A percentile compares a stretch with the other conserved stretches of the same genome.
phyloP scores from a whole-genome alignment of 1,140 invertebrate genomes.

The Protaetia brevitarsis region DNA sequence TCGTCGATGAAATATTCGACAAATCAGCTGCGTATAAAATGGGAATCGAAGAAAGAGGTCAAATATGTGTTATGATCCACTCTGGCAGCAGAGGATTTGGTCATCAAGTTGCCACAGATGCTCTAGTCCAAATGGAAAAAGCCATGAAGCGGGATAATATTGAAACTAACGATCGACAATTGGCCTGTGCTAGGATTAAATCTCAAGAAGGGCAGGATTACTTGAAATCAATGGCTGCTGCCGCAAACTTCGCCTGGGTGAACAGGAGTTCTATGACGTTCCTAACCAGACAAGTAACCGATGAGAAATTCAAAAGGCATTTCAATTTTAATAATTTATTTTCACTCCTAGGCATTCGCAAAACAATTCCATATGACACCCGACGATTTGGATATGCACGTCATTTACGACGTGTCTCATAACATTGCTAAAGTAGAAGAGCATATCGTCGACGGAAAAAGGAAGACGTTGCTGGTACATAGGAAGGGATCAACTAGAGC shows the following conservation, averaged over 20 bases:
- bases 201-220: slow-evolving; percentile 96
- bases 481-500: slow-evolving; percentile 98
- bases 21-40: slow-evolving; percentile 97
- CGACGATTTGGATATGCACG: slow-evolving; percentile 99
- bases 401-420: slow-evolving; percentile 98
- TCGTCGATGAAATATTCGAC: slow-evolving; percentile 98
- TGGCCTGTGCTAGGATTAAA: slow-evolving; percentile 95
- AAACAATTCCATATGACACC: slow-evolving; percentile 95
- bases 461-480: slow-evolving; percentile 92
- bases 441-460: slow-evolving; percentile 95
- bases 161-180: slow-evolving; percentile 94
- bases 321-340: background rate
- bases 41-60: slow-evolving; percentile 95
- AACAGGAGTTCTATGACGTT: slow-evolving; percentile 99
- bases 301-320: background rate
- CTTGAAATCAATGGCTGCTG: slow-evolving; percentile 97
- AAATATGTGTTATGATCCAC: slow-evolving; percentile 99
- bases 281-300: slow-evolving; percentile 81
- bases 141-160: slow-evolving; percentile 99
- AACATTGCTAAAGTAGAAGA: slow-evolving; percentile 99
- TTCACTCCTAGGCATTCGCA: slow-evolving; percentile 78
- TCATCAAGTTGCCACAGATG: slow-evolving; percentile 99
- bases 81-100: slow-evolving; percentile 98
- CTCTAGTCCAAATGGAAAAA: slow-evolving; percentile 98
- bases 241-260: slow-evolving; percentile 99